Percentiles rank a stretch among this genome's conserved stretches.
phyloP scores from a whole-genome alignment of 2,888 invertebrate genomes.

The Halictus ligatus region DNA sequence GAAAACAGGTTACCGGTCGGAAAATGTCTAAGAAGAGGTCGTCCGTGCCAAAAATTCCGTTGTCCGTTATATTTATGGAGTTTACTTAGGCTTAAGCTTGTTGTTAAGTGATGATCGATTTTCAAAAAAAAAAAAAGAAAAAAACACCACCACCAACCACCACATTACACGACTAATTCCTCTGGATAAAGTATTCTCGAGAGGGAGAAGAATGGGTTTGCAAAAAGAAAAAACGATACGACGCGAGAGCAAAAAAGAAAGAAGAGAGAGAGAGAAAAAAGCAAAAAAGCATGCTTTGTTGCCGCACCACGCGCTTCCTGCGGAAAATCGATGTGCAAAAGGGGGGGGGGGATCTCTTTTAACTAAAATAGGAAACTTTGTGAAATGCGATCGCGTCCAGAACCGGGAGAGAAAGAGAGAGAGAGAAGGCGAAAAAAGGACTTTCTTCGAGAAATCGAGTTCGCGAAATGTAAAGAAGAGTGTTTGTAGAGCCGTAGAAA shows the following conservation, averaged over 20 bases:
- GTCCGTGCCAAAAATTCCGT: conserved; percentile 59
- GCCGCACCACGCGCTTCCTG: conserved; percentile 36
- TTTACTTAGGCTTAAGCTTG: conserved; percentile 69
- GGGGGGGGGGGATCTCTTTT: too few species aligned
- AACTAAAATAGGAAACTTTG: conserved; percentile 31
- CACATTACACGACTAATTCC: background rate
- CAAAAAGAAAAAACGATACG: conserved; percentile 20
- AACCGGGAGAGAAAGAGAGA: conserved; percentile 2
- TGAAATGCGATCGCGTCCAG: conserved; percentile 20
- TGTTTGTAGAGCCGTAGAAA: background rate
- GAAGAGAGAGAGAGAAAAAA: background rate
- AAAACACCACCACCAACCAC: background rate
- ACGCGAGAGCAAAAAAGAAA: background rate
- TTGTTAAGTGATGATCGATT: conserved; percentile 60
- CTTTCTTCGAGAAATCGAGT: background rate
- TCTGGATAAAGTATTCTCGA: background rate
- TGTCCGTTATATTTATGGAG: conserved; percentile 51
- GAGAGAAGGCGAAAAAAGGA: background rate
- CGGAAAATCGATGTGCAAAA: conserved; percentile 18
- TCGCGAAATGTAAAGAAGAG: background rate
- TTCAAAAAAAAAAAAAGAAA: conserved; percentile 25
- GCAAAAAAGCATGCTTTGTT: conserved; percentile 31
- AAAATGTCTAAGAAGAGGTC: conserved; percentile 35
- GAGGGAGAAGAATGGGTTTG: background rate
- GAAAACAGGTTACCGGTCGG: background rate